These are phyloP conservation scores for Pseudonaja textilis DNA, from an alignment of 2,113 vertebrate genomes.

Conservation along the genomic window DNA sequence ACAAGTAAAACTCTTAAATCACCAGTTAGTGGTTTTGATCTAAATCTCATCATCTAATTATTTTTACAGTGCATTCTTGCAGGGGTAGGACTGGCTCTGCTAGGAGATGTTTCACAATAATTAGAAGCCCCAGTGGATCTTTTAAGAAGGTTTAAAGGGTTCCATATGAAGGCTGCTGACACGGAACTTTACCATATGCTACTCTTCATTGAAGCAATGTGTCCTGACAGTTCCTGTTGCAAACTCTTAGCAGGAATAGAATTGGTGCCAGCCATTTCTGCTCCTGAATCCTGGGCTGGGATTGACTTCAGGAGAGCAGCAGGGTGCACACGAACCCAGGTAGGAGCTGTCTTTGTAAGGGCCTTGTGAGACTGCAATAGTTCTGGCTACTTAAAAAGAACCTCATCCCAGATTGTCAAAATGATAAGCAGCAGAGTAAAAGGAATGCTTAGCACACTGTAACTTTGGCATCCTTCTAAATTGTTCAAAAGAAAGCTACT, in stretches of 20 bases:
- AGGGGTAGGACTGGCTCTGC: constrained; percentile 74
- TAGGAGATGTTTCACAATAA: constrained; percentile 81
- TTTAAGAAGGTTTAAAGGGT: constrained; percentile 78
- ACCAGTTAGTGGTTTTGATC: constrained; percentile 74
- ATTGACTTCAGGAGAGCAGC: constrained; percentile 53
- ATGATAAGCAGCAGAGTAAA: neutral
- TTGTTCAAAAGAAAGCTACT: neutral
- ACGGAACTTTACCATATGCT: constrained; percentile 64
- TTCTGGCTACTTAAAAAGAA: neutral
- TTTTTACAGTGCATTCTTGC: constrained; percentile 77
- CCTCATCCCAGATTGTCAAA: neutral
- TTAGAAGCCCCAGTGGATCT: constrained; percentile 78
- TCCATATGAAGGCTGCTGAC: constrained; percentile 75
- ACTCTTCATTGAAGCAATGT: constrained; percentile 70
- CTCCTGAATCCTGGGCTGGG: constrained; percentile 51
- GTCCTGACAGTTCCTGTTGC: constrained; percentile 72
- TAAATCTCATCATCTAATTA: constrained; percentile 83
- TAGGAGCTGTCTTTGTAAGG: neutral
- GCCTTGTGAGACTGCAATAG: neutral
- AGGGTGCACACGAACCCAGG: constrained; percentile 48
- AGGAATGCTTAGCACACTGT: neutral
- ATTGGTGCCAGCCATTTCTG: constrained; percentile 68
- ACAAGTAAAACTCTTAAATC: constrained; percentile 67
- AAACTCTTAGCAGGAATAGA: constrained; percentile 74
- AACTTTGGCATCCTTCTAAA: neutral